A percentile compares a stretch with the other conserved stretches of the same genome.
These are phyloP conservation scores for Gandaritis pyraliata DNA, from an alignment of 2,888 invertebrate genomes.

Conservation along the genomic window DNA sequence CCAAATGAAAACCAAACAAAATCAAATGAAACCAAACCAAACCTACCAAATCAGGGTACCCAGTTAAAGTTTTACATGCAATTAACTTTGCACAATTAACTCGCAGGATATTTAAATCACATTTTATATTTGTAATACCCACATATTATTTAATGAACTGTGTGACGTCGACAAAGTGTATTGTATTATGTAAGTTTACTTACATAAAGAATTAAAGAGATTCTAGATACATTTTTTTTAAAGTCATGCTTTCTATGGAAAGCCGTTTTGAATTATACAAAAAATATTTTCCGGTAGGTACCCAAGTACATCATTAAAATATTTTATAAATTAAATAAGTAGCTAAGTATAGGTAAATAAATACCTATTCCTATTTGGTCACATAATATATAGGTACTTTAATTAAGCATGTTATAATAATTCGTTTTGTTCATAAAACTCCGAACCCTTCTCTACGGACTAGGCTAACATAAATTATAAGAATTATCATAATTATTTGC, in stretches of 20 bases:
- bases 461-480: constrained; percentile 55
- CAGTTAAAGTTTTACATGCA: no score
- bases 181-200: not conserved
- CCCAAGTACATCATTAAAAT: no score
- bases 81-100: no score
- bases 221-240: constrained; percentile 34
- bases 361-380: not conserved
- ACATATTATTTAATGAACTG: not conserved
- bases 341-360: no score
- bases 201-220: constrained; percentile 26
- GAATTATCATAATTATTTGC: constrained; percentile 45
- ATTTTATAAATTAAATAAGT: no score
- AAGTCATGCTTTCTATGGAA: not conserved
- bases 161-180: not conserved
- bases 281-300: not conserved
- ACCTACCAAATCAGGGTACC: no score
- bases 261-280: constrained; percentile 1
- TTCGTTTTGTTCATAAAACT: constrained; percentile 49
- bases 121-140: no score
- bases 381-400: not conserved
- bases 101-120: no score
- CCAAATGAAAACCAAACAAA: no score
- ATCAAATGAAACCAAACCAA: no score
- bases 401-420: constrained; percentile 33
- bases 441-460: constrained; percentile 50